These are phyloP conservation scores for Danio tinwini DNA, from an alignment of 2,797 vertebrate genomes.

Conservation along the genomic window DNA sequence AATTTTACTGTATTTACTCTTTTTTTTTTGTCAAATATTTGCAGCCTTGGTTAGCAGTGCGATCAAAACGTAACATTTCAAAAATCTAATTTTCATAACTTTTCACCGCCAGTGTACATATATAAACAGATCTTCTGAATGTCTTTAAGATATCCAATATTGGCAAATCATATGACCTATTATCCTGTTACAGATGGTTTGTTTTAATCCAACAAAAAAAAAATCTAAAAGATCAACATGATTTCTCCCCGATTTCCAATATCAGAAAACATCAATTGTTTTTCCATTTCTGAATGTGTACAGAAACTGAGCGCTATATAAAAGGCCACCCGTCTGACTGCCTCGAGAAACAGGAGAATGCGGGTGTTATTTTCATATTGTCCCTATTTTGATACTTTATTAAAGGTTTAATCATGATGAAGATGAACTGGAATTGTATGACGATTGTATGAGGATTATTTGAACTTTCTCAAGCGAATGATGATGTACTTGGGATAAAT, in stretches of 20 bases:
- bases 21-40: too few relatives aligned
- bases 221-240: background rate
- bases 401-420: constrained; percentile 10
- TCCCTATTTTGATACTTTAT: constrained; percentile 45
- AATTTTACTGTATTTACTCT: too few relatives aligned
- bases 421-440: constrained; percentile 16
- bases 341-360: constrained; percentile 11
- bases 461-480: constrained; percentile 21
- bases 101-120: too few relatives aligned
- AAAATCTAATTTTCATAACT: too few relatives aligned
- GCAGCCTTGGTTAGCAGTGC: too few relatives aligned
- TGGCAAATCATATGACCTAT: background rate
- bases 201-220: background rate
- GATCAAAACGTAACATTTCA: too few relatives aligned
- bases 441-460: constrained; percentile 16
- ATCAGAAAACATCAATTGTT: background rate
- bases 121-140: background rate
- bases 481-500: background rate
- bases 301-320: background rate
- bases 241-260: background rate
- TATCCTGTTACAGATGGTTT: background rate
- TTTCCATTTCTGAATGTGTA: background rate
- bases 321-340: background rate
- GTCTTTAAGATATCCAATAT: background rate
- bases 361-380: constrained; percentile 40